Evolutionary conservation across 2,888 invertebrate species (phyloP).

Genomic region (Macrophya alboannulata): DNA sequence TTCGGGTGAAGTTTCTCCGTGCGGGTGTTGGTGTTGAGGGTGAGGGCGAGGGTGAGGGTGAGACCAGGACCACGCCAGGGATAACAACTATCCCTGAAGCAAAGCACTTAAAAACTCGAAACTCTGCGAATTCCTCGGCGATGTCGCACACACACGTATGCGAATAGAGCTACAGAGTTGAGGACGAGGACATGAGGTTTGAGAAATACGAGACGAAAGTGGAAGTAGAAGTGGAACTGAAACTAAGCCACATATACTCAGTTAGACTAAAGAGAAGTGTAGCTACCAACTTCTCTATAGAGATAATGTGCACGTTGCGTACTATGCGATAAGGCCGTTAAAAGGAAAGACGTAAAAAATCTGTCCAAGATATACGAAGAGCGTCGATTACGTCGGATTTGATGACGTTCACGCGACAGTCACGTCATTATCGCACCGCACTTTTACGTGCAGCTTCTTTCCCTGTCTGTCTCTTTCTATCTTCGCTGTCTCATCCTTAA

Average conservation of each 20-base stretch:
- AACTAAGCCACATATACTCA: constrained; percentile 31
- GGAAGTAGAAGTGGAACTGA: constrained; percentile 39
- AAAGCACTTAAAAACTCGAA: constrained; percentile 49
- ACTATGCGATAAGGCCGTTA: background rate
- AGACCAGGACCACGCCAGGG: constrained; percentile 9
- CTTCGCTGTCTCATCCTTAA: background rate
- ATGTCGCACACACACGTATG: background rate
- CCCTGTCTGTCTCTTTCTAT: background rate
- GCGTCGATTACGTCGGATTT: constrained; percentile 28
- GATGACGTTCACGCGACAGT: constrained; percentile 2
- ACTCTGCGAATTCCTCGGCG: constrained; percentile 40
- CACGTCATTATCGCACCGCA: constrained; percentile 26
- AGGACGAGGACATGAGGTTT: background rate
- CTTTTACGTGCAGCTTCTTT: background rate
- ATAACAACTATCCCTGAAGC: constrained; percentile 51
- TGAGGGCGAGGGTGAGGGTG: background rate
- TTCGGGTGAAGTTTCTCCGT: constrained; percentile 3
- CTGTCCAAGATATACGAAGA: constrained; percentile 12
- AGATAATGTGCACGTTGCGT: background rate
- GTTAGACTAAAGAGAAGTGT: background rate
- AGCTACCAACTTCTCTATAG: background rate
- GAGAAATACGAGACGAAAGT: constrained; percentile 41
- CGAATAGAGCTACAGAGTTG: background rate
- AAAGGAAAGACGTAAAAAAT: constrained; percentile 19
- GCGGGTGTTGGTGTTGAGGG: constrained; percentile 10